Base-by-base conservation (phyloP, 2,797 vertebrate genomes). In the Sciurus vulgaris region DNA sequence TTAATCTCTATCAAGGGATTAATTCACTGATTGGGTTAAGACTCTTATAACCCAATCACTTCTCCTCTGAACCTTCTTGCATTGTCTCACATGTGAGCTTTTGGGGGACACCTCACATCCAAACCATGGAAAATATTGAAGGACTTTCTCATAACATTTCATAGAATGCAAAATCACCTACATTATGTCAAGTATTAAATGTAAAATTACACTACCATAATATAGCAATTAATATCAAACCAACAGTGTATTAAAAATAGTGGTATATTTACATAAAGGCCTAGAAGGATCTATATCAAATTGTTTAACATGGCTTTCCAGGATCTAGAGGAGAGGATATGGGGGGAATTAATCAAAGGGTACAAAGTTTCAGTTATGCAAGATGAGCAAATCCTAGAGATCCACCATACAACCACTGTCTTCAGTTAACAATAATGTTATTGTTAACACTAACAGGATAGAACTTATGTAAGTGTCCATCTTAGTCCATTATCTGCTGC, bases 91-190 rank as follows among this genome's bases (percentile, higher is more conserved):
- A 44, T 9, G 44, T 44, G 44, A 44, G 44, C 44, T 44, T 44
- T 44, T 44, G 44, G 44, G 44, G 44, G 44, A 44, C 5, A 44
- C 44, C 44, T 44, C 44, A 44, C 44, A 44, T 44, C 44, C 44
- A 44, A 44, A 44, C 44, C 51, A 63, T 56, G 56, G 28, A 7
- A 89, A 87, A 79, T 30, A 74, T 54, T 82, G 74, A 87, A 96
- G 30, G 24, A 17, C 41, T 86, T 87, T 51, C 72, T 69, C 56
- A 61, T 24, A 51, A 61, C 47, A 54, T 78, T 84, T 83, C 41
- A 95, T 4, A 74, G 24, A 96, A 70, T 87, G 2, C 18, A 88
- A 96, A 93, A 96, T 49, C 63, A 86, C 65, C 51, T 47, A 87
- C 26, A 94, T n/a, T 74, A 38, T 76, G 44, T 30, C 51, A 87